Evolutionary conservation across 2,113 vertebrate genomes (phyloP).

Genomic region (Muscicapa adusta): DNA sequence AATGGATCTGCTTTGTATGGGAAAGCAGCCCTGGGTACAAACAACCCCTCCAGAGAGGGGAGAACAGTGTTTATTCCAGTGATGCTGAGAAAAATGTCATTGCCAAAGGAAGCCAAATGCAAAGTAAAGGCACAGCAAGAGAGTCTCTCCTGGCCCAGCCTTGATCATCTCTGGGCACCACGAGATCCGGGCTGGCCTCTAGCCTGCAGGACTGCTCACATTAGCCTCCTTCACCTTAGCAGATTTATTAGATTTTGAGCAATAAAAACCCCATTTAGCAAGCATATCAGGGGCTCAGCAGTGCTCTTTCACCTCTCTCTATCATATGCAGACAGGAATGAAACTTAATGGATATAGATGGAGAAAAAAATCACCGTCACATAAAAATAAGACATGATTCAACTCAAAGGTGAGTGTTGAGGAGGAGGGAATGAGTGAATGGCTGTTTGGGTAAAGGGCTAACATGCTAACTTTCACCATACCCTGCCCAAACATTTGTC

Average conservation of each 20-base stretch:
- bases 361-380: neutral
- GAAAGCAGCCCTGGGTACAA: neutral
- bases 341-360: slow-evolving; percentile 22
- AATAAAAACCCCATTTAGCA: slow-evolving; percentile 43
- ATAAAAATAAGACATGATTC: neutral
- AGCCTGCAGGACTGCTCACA: neutral
- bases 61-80: neutral
- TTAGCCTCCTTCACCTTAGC: neutral
- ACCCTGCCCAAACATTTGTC: neutral
- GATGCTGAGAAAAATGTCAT: neutral
- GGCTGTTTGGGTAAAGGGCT: neutral
- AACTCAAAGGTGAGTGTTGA: neutral
- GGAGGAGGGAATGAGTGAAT: rapidly evolving
- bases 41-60: neutral
- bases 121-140: neutral
- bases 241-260: slow-evolving; percentile 32
- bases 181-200: neutral
- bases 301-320: slow-evolving; percentile 12
- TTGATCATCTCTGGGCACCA: rapidly evolving
- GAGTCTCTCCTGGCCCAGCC: neutral
- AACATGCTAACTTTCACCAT: neutral
- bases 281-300: neutral
- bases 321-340: neutral
- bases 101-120: neutral
- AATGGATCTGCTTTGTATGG: neutral